Base-by-base conservation (phyloP, 2,797 vertebrate species). In the Amblyraja radiata region DNA sequence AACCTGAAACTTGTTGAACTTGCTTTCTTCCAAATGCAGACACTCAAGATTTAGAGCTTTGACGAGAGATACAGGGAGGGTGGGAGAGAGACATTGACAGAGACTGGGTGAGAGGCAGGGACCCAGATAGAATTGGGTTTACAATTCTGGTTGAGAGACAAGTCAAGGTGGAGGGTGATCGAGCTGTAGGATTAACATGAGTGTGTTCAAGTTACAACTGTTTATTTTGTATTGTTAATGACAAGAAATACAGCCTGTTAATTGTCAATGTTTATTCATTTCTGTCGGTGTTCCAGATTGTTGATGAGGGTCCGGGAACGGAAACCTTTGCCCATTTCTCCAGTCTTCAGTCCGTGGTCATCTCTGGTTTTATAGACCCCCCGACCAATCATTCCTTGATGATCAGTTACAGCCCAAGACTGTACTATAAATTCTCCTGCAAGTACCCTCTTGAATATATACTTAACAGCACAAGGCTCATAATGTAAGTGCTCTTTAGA, bases 401-500 rank as follows among this genome's bases (percentile, higher is more conserved):
- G 63, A 95, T 97, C 94, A 97, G 97, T 95, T 97, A 97, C 94
- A 93, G 96, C 93, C 97, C 97, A 23, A 97, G 97, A 94, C 95
- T 97, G 32, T 96, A 96, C 95, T 97, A 97, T 88, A 96, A 95
- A 93, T 97, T 97, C 94, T 96, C 97, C 94, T 97, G 97, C 94
- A 96, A 95, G 77, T 97, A 97, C 94, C 97, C 97, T 0, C 94
- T 97, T 93, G 96, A 97, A 93, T 97, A 97, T 93, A 94, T 97
- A 65, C 80, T 97, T 78, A 97, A 97, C 94, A 97, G 97, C 95
- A 97, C 96, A 80, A 92, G 96, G 93, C 96, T 97, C 36, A 93
- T 96, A 28, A 95, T 96, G 97, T 97, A 94, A 96, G 97, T 96
- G 2, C 78, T 16, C 36, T 39, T 39, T 39, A 3, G 14, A 18